A percentile compares a stretch with the other conserved stretches of the same genome.
Conservation (phyloP, 2,797 vertebrate species). For the Gobionotothen gibberifrons region DNA sequence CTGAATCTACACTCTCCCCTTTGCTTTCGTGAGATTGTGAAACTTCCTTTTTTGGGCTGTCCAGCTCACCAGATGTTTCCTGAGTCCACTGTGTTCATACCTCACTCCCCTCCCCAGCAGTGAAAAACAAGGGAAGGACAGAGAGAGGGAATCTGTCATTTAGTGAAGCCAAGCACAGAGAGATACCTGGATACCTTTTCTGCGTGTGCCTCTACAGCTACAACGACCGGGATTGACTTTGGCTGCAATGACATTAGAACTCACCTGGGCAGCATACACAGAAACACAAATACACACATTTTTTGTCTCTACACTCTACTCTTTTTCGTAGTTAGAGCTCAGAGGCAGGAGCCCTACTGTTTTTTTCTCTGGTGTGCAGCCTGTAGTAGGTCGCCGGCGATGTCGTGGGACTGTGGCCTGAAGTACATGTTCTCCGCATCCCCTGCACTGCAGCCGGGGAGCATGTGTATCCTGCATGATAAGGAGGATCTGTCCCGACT, state of each 20-base stretch:
- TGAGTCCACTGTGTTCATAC: constrained; percentile 82
- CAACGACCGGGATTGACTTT: constrained; percentile 30
- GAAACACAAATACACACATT: constrained; percentile 24
- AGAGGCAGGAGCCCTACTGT: constrained; percentile 1
- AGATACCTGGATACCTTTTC: constrained; percentile 48
- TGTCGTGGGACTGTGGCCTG: constrained; percentile 98
- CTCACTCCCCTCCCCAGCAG: constrained; percentile 60
- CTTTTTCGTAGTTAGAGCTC: constrained; percentile 27
- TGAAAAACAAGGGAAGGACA: constrained; percentile 61
- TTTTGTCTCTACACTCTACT: constrained; percentile 8
- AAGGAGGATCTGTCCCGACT: constrained; percentile 91
- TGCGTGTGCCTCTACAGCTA: constrained; percentile 5
- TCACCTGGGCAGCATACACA: constrained; percentile 17
- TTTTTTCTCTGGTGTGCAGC: constrained; percentile 29
- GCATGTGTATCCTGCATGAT: constrained; percentile 88
- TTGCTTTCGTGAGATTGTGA: constrained; percentile 85
- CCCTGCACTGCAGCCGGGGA: constrained; percentile 90
- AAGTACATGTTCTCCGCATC: constrained; percentile 93
- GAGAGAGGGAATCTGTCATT: constrained; percentile 47
- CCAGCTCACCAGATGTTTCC: constrained; percentile 95
- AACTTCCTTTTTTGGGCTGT: constrained; percentile 90
- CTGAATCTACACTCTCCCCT: constrained; percentile 79
- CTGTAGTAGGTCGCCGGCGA: constrained; percentile 53
- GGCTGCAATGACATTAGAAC: constrained; percentile 34
- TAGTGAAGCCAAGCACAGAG: constrained; percentile 36